Evolutionary conservation across 2,888 invertebrate species (phyloP), one percentile per base, ranked within the genome.

Genomic region (Dimorphilus gyrociliatus): DNA sequence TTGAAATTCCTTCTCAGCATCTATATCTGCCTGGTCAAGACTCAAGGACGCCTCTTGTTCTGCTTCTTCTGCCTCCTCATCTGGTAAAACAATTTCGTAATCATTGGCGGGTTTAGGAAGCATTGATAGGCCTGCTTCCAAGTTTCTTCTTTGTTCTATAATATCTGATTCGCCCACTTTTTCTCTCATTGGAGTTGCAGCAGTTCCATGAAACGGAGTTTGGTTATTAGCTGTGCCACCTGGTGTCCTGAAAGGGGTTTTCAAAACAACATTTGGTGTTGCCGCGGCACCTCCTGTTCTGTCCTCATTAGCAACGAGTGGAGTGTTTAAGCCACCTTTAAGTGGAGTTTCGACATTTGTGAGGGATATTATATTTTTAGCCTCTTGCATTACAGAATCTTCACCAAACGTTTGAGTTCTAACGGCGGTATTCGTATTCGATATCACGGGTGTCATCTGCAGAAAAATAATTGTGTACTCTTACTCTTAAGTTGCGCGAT

Each of bases 311-410:
- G 10, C 21, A 5, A 15, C 23, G 4, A 97, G 67, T 0, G 90
- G 86, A 0, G 92, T 92, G 61, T 97, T 97, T 16, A 82, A 55
- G 0, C 97, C 97, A 27, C 94, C 75, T 61, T 92, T 92, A 13
- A 97, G 66, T 0, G 94, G 94, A 0, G 94, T 97, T 54, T 97
- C 94, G 2, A 90, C 88, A 60, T 94, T 90, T 0, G 86, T 85
- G 14, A 97, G 67, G 0, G 94, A 92, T 82, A 97, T 88, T 53
- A 97, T 81, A 57, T 97, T 94, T 63, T 94, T 90, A 0, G 94
- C 94, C 65, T 94, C 94, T 73, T 90, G 77, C 37, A 81, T 21
- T 21, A 10, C 10, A 21, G n/a, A 12, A 21, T n/a, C n/a, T n/a
- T n/a, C n/a, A n/a, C n/a, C n/a, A n/a, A n/a, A n/a, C n/a, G n/a